Evolutionary conservation across 2,113 vertebrate species (phyloP).

Genomic region (Spheniscus mendiculus): DNA sequence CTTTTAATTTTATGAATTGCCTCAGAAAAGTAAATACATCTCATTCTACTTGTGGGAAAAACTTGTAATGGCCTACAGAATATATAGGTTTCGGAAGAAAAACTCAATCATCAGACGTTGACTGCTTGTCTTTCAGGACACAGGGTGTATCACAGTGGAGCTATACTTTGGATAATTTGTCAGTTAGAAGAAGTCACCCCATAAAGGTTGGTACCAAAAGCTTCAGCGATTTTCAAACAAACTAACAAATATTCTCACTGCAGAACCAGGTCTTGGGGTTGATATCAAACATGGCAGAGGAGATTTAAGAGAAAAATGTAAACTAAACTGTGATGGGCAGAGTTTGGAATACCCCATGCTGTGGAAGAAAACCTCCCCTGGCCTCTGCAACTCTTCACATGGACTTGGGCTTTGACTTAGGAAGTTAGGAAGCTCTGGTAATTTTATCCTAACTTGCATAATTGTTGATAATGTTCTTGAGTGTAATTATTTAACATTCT

Average conservation of each 20-base stretch:
- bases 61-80: not conserved
- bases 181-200: not conserved
- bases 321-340: not conserved
- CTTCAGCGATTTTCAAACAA: not conserved
- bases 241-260: not conserved
- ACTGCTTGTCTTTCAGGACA: not conserved
- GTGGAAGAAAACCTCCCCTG: not conserved
- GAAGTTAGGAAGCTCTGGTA: not conserved
- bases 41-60: not conserved
- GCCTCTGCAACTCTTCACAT: not conserved
- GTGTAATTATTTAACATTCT: not conserved
- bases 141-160: not conserved
- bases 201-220: not conserved
- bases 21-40: not conserved
- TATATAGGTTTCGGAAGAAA: not conserved
- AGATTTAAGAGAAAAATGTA: not conserved
- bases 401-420: not conserved
- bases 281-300: not conserved
- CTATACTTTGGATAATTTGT: not conserved
- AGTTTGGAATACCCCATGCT: not conserved
- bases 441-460: not conserved
- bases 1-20: not conserved
- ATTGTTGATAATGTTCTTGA: not conserved
- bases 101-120: not conserved
- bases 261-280: fast-evolving